Percentiles rank a stretch among this genome's conserved stretches.
phyloP scores from a whole-genome alignment of 2,797 vertebrate genomes.

The Yasuhikotakia modesta region DNA sequence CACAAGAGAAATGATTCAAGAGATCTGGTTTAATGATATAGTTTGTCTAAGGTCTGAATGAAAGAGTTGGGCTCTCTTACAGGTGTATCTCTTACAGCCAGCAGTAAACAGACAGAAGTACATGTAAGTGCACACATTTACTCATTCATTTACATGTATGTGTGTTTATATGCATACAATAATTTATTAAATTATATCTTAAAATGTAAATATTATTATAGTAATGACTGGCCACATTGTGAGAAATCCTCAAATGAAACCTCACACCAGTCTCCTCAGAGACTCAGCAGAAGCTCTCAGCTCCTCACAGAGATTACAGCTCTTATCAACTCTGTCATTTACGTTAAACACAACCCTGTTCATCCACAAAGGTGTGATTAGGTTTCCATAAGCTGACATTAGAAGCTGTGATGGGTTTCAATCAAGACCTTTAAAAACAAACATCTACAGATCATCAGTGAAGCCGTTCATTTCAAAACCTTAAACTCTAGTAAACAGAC shows the following conservation, averaged over 20 bases:
- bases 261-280: slow-evolving; percentile 3
- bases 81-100: neutral
- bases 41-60: neutral
- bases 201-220: too few relatives aligned
- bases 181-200: too few relatives aligned
- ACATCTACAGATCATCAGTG: neutral
- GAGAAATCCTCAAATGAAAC: slow-evolving; percentile 29
- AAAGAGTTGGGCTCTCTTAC: neutral
- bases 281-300: neutral
- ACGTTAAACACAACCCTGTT: slow-evolving; percentile 26
- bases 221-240: slow-evolving; percentile 1
- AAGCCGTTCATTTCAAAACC: neutral
- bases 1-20: slow-evolving; percentile 20
- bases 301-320: slow-evolving; percentile 46
- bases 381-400: slow-evolving; percentile 17
- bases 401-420: slow-evolving; percentile 37
- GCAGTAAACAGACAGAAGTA: neutral
- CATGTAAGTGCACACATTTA: too few relatives aligned
- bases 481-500: slow-evolving; percentile 1
- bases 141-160: too few relatives aligned
- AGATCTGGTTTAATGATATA: slow-evolving; percentile 31
- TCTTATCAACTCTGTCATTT: slow-evolving; percentile 41
- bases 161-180: too few relatives aligned
- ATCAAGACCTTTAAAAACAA: slow-evolving; percentile 23
- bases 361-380: slow-evolving; percentile 20